Conservation (phyloP, 2,888 invertebrate genomes). For the Protophormia terraenovae region DNA sequence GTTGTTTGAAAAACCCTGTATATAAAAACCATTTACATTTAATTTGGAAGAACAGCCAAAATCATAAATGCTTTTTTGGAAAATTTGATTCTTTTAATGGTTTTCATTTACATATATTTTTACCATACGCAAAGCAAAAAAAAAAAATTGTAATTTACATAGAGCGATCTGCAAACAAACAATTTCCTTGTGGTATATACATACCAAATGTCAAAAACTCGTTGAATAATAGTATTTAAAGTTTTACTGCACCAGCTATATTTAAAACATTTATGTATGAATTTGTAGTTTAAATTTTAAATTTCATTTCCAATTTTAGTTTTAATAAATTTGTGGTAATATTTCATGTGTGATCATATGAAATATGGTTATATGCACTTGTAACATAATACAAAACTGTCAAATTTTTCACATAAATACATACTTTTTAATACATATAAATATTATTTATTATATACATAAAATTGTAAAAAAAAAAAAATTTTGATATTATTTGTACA, state of each 20-base stretch:
- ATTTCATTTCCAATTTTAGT: background rate
- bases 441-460: too few relatives aligned
- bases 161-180: background rate
- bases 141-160: background rate
- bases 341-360: background rate
- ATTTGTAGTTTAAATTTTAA: background rate
- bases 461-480: too few relatives aligned
- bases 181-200: slow-evolving; percentile 19
- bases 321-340: background rate
- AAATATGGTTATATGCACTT: slow-evolving; percentile 31
- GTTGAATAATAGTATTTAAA: background rate
- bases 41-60: background rate
- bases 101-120: background rate
- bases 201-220: slow-evolving; percentile 11
- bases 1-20: background rate
- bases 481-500: too few relatives aligned
- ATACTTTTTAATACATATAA: too few relatives aligned
- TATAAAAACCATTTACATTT: background rate
- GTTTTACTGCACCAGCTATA: too few relatives aligned
- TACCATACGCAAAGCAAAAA: background rate
- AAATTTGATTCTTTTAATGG: background rate
- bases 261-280: background rate
- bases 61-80: background rate
- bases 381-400: slow-evolving; percentile 4
- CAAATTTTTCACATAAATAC: slow-evolving; percentile 13